phyloP scores from a whole-genome alignment of 2,113 vertebrate species.

The Mirounga angustirostris region DNA sequence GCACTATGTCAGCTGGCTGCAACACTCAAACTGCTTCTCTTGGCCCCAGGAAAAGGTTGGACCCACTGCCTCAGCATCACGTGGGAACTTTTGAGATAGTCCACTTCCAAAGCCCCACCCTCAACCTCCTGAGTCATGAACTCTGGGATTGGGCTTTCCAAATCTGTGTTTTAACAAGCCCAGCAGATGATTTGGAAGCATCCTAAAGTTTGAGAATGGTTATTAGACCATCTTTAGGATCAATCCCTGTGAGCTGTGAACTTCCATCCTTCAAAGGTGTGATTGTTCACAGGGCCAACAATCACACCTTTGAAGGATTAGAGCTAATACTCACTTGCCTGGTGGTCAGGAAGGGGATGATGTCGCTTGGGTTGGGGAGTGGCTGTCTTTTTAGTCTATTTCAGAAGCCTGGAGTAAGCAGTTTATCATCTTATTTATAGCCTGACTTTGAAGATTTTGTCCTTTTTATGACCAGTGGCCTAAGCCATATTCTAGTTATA shows the following conservation, averaged over 20 bases:
- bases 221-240: neutral
- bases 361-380: neutral
- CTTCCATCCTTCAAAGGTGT: neutral
- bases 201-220: neutral
- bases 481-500: slow-evolving; percentile 83
- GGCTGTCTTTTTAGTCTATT: neutral
- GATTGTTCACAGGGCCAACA: neutral
- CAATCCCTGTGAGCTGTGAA: neutral
- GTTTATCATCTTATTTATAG: slow-evolving; percentile 80
- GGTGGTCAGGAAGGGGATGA: neutral
- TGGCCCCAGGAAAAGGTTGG: neutral
- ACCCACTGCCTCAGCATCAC: neutral
- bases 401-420: neutral
- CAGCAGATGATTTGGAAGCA: neutral
- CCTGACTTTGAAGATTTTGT: slow-evolving; percentile 87
- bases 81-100: neutral
- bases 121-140: neutral
- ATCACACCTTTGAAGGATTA: neutral
- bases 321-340: neutral
- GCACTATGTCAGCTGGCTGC: neutral
- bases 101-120: neutral
- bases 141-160: neutral
- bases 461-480: slow-evolving; percentile 81
- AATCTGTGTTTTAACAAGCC: neutral
- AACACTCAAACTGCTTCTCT: neutral